Percentiles rank a stretch among this genome's conserved stretches.
Conservation (phyloP, 2,888 invertebrate species). For the Drosophila differens region DNA sequence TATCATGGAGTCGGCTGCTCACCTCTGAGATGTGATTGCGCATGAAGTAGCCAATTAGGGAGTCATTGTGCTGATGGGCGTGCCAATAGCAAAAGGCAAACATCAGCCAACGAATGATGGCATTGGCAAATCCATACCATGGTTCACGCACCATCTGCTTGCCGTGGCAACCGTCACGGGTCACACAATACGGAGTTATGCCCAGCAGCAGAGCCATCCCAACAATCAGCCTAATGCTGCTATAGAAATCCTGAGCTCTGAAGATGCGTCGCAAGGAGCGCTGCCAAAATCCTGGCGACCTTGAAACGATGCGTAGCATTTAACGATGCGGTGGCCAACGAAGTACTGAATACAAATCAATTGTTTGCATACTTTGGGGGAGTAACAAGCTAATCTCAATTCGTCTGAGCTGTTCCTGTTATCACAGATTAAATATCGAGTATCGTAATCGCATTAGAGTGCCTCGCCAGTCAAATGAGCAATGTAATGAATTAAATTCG, state of each 20-base stretch:
- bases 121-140: conserved; percentile 62
- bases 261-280: conserved; percentile 21
- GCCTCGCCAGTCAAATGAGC: conserved; percentile 1
- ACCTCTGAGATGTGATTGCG: conserved; percentile 53
- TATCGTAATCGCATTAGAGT: conserved; percentile 40
- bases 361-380: conserved; percentile 20
- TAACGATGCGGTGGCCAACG: not conserved
- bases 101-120: conserved; percentile 64
- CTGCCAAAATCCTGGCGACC: conserved; percentile 20
- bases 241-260: conserved; percentile 49
- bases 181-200: conserved; percentile 61
- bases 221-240: conserved; percentile 53
- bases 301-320: conserved; percentile 42
- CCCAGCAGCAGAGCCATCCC: conserved; percentile 46
- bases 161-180: conserved; percentile 12
- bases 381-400: conserved; percentile 27
- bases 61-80: conserved; percentile 39
- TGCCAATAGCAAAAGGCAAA: conserved; percentile 60
- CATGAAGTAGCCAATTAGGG: conserved; percentile 69
- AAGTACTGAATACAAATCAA: conserved; percentile 28
- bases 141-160: conserved; percentile 42
- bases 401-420: conserved; percentile 26
- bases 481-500: conserved; percentile 23
- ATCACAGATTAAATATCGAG: conserved; percentile 46
- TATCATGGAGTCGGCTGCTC: conserved; percentile 47